These are phyloP conservation scores for Psephotus haematonotus DNA, from an alignment of 2,113 vertebrate genomes.

Conservation along the genomic window DNA sequence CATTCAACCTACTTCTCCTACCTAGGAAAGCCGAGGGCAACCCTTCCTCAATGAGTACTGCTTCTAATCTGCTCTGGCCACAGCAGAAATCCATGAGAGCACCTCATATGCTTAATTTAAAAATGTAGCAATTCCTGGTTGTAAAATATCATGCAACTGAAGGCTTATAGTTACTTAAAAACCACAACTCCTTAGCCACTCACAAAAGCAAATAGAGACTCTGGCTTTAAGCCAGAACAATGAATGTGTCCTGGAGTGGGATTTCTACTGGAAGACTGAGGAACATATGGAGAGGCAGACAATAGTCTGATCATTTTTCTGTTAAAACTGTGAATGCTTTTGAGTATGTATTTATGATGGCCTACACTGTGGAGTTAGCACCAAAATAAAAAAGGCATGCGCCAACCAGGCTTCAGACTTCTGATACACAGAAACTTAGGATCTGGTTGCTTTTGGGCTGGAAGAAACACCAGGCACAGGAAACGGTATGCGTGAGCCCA, in stretches of 20 bases:
- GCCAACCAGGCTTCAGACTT: neutral
- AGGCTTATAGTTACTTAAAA: conserved; percentile 37
- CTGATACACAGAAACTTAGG: neutral
- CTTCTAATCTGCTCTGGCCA: neutral
- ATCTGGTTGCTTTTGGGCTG: neutral
- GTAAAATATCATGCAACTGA: conserved; percentile 40
- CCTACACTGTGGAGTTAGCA: neutral
- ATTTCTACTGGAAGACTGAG: neutral
- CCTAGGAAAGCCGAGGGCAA: neutral
- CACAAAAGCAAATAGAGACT: conserved; percentile 19
- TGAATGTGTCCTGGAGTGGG: neutral
- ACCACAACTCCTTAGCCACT: neutral
- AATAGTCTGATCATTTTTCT: conserved; percentile 25
- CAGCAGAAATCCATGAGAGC: conserved; percentile 24
- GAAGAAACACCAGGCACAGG: neutral
- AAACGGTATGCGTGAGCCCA: accelerated
- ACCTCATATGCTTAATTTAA: conserved; percentile 37
- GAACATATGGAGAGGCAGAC: conserved; percentile 6
- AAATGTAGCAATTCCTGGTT: neutral
- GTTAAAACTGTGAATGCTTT: neutral
- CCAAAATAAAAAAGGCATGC: neutral
- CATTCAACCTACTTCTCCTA: neutral
- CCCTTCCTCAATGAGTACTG: neutral
- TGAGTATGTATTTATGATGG: neutral
- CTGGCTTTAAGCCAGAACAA: conserved; percentile 23